Base-by-base conservation (phyloP, 1,140 invertebrate genomes). In the Psilanteris sp. region DNA sequence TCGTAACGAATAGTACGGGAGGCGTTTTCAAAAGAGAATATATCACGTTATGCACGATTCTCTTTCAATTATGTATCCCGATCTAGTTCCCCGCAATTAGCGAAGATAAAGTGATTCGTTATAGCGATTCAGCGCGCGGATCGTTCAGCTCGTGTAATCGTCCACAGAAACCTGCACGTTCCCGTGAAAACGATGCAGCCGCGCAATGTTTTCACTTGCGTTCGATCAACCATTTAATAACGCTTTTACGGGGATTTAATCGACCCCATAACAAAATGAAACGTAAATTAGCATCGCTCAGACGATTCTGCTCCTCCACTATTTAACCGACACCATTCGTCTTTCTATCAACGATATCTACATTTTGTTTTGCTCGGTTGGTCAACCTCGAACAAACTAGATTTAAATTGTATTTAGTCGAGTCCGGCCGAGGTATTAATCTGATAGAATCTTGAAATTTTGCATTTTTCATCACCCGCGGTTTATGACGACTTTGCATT, bases 81-180 rank as follows among this genome's bases (percentile, higher is more conserved):
- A 68, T 75, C 62, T 75, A 68, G 55, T 75, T 75, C 72, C 39
- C 48, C 64, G 72, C 72, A 75, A 75, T 75, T 75, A 75, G 72
- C 72, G 71, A 55, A 66, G 71, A 74, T 74, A 67, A 74, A 74
- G 71, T 74, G 71, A 74, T 74, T 74, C 71, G 71, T 74, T 74
- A 67, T 67, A 67, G 61, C 54, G 72, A 68, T 75, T 68, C 64
- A 62, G 55, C 62, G 72, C 43, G 54, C 71, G 39, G 32, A 75
- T 66, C 50, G 70, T 64, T 73, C 34, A 39, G 70, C 48, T 73
- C 70, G 70, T 66, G 59, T 73, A 73, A 73, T 73, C 59, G 59
- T 62, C 57, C 48, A 39, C 48, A 46, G 68, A 62, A 59, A 66
- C 41, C 61, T 55, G 41, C 44, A 61, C 52, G 62, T 62, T 75